Percentiles rank a stretch among this genome's conserved stretches.
Conservation (phyloP, 1,140 invertebrate genomes). For the Spodoptera frugiperda region DNA sequence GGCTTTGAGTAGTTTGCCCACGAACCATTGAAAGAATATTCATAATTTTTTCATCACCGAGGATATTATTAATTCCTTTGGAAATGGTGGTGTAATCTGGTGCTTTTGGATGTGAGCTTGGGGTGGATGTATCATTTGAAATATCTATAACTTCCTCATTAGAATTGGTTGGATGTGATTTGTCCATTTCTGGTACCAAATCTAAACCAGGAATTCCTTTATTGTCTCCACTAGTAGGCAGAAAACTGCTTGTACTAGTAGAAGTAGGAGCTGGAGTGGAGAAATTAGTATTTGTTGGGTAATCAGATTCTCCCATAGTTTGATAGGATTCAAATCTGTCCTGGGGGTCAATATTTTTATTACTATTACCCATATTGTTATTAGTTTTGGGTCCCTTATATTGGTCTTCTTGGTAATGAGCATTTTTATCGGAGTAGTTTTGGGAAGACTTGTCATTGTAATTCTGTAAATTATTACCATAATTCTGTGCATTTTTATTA, state of each 20-base stretch:
- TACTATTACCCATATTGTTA: constrained; percentile 60
- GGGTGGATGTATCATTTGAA: constrained; percentile 63
- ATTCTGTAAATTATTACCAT: constrained; percentile 18
- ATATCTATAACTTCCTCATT: constrained; percentile 75
- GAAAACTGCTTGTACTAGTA: constrained; percentile 60
- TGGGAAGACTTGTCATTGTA: constrained; percentile 1
- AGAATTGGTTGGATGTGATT: constrained; percentile 52
- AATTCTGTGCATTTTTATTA: constrained; percentile 1
- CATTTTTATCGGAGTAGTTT: constrained; percentile 23
- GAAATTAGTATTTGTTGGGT: constrained; percentile 34
- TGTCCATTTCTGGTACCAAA: constrained; percentile 85
- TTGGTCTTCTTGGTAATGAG: constrained; percentile 50
- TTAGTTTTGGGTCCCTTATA: constrained; percentile 50
- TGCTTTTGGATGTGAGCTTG: constrained; percentile 49
- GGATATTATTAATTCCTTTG: constrained; percentile 87
- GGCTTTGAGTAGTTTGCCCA: constrained; percentile 52
- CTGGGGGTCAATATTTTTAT: constrained; percentile 59
- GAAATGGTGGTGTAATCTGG: constrained; percentile 87
- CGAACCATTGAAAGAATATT: constrained; percentile 87
- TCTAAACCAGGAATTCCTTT: constrained; percentile 89
- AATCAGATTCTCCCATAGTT: constrained; percentile 35
- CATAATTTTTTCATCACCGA: constrained; percentile 88
- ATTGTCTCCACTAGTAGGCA: constrained; percentile 62
- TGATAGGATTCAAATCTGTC: constrained; percentile 68
- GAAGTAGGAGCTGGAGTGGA: constrained; percentile 32